Evolutionary conservation across 2,888 invertebrate species (phyloP), one percentile per base, ranked within the genome.

Genomic region (Eudasyphora cyanicolor): DNA sequence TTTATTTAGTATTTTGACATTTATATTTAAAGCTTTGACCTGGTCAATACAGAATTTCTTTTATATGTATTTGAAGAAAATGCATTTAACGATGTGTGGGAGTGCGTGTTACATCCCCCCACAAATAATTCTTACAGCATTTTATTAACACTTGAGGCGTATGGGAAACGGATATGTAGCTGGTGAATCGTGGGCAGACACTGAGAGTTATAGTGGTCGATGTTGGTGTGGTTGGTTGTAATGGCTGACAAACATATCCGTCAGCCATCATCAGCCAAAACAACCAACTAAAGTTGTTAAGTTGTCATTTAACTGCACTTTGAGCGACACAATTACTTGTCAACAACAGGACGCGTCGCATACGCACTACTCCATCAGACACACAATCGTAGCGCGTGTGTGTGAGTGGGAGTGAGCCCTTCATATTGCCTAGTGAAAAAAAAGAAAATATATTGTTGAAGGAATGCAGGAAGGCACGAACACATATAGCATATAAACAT

Each of bases 251-350:
- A 38, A 42, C 67, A 67, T 24, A 67, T 67, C 67, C 67, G 35
- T 67, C 67, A 76, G 64, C 42, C 81, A 75, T 67, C 81, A 75
- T 67, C 78, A 78, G 76, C 57, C 71, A 42, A 67, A 81, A 75
- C 81, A 54, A 79, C 73, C 76, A 81, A 76, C 35, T 71, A 76
- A 84, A 81, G 78, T 79, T 81, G 78, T 84, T 84, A 81, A 81
- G 80, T 81, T 84, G 78, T 84, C 81, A 81, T 76, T 84, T 81
- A 81, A 69, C 78, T 81, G 62, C 71, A 79, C 57, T 84, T 81
- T 78, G 51, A 69, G 78, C 51, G 67, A 81, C 71, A 69, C 75
- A 79, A 79, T 77, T 83, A 76, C 76, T 79, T 51, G 71, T 81
- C 84, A 81, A 79, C 67, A 81, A 79, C 67, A 69, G 51, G 76